Evolutionary conservation across 1,140 invertebrate genomes (phyloP), one percentile per base, ranked within the genome.

Genomic region (Drosophila simulans): DNA sequence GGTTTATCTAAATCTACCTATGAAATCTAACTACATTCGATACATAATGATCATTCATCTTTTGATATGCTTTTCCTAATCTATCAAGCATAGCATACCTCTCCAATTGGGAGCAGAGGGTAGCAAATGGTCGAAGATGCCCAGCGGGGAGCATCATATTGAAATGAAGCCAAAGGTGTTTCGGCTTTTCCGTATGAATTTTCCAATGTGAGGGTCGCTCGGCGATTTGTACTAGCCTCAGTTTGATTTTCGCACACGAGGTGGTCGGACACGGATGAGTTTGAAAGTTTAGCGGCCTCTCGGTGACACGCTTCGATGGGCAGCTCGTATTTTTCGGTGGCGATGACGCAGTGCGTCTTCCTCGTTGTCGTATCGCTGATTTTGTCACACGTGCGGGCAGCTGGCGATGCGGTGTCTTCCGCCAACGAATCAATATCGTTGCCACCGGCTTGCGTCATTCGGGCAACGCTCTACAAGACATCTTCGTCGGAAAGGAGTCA

Each of bases 261-360:
- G 77, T 65, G 81, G 59, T 35, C 69, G 57, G 35, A 46, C 64
- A 54, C 66, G 40, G 63, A 56, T 25, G 63, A 49, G 40, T 22
- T 22, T 25, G 46, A 35, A 25, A 46, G 39, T 57, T 63, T 34
- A 10, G 39, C 20, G 46, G 35, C 64, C 43, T 54, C 40, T 56
- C 51, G 57, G 31, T 27, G 62, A 25, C 65, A 83, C 81, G 81
- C 81, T 69, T 63, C 72, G 63, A 66, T 74, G 77, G 43, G 49
- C 68, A 72, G 55, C 13, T 69, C 60, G 68, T 31, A 59, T 76
- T 68, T 56, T 56, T 39, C 42, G 25, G 37, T 25, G 27, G 53
- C 40, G 71, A 83, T 83, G 83, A 88, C 76, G 80, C 75, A 82
- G 63, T 88, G 78, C 84, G 62, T 66, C 79, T 40, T 22, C 31